phyloP scores from a whole-genome alignment of 2,888 invertebrate species.

The Dicranocentrus wangi region DNA sequence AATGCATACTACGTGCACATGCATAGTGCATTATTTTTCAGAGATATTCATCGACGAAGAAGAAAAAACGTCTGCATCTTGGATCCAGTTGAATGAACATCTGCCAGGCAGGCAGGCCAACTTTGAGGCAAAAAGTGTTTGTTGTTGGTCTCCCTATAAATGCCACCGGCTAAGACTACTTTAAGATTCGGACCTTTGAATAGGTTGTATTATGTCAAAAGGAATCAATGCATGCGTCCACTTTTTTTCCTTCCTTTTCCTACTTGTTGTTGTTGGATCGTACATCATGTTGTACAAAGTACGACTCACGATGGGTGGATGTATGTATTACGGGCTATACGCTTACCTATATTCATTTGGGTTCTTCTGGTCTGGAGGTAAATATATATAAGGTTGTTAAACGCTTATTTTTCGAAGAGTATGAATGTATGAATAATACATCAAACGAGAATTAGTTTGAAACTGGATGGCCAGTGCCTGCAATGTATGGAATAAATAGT shows the following conservation, averaged over 20 bases:
- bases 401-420: too few species aligned
- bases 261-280: too few species aligned
- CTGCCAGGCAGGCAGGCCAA: constrained; percentile 45
- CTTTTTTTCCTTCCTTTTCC: neutral
- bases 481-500: too few species aligned
- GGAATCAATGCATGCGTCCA: constrained; percentile 40
- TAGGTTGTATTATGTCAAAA: constrained; percentile 23
- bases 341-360: neutral
- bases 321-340: neutral
- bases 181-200: constrained; percentile 16
- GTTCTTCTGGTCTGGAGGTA: neutral
- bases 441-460: too few species aligned
- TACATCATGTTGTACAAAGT: neutral
- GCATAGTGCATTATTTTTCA: neutral
- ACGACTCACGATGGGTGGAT: neutral
- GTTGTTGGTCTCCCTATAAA: constrained; percentile 28
- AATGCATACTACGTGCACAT: constrained; percentile 12
- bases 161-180: constrained; percentile 57
- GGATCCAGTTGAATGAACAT: constrained; percentile 59
- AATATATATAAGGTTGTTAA: neutral
- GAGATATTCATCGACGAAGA: constrained; percentile 36
- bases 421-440: too few species aligned
- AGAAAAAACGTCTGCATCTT: constrained; percentile 54
- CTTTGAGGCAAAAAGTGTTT: constrained; percentile 20
- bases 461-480: too few species aligned